These are phyloP conservation scores for Thymelicus acteon DNA, from an alignment of 2,888 invertebrate genomes.

Conservation along the genomic window DNA sequence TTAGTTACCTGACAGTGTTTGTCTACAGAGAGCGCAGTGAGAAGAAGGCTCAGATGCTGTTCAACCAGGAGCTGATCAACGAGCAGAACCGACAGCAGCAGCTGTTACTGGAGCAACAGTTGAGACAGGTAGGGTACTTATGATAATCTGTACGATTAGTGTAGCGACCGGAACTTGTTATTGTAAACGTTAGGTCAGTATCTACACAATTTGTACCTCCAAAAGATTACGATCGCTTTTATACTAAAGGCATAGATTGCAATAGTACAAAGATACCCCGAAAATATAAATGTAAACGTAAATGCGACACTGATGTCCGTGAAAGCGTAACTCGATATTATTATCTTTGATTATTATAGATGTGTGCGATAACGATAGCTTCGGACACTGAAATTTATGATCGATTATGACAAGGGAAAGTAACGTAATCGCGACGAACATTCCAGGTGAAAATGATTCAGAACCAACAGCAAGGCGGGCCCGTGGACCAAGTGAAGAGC, in stretches of 20 bases:
- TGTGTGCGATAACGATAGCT: neutral
- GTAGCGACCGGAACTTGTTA: too few species aligned
- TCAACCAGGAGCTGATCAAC: slow-evolving; percentile 85
- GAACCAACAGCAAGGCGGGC: slow-evolving; percentile 72
- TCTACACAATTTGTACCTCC: too few species aligned
- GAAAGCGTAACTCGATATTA: neutral
- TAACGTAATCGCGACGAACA: neutral
- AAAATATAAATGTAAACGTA: too few species aligned
- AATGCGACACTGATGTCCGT: neutral
- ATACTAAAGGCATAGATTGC: neutral
- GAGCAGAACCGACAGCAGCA: slow-evolving; percentile 81
- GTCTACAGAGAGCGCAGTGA: slow-evolving; percentile 83
- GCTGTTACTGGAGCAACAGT: slow-evolving; percentile 74
- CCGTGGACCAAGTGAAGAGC: slow-evolving; percentile 69
- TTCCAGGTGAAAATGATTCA: slow-evolving; percentile 79
- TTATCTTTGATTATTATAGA: neutral
- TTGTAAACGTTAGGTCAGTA: too few species aligned
- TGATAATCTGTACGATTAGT: neutral
- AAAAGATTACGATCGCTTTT: neutral
- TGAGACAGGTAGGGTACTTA: slow-evolving; percentile 68
- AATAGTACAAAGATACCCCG: too few species aligned
- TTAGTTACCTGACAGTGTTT: slow-evolving; percentile 20
- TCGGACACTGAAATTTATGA: neutral
- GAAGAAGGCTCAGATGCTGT: slow-evolving; percentile 85
- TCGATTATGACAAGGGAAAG: neutral